Conservation (phyloP, 53 echinoderm and acorn worm species). For the Temnopleurus reevesii region DNA sequence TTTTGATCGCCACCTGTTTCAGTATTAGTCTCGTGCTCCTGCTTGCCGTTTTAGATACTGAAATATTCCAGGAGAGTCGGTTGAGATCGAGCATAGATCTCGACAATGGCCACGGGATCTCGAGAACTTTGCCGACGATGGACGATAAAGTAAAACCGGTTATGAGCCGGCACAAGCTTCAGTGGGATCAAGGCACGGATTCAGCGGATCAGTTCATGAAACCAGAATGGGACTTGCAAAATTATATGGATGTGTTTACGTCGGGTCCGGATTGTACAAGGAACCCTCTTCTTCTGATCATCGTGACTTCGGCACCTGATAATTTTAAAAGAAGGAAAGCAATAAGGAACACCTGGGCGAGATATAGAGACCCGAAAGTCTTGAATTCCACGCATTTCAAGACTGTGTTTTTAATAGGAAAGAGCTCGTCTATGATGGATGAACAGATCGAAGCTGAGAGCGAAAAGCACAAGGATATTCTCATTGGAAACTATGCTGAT, state of each 20-base stretch:
- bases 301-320: conserved; percentile 86
- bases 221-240: conserved; percentile 64
- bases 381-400: conserved; percentile 55
- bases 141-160: neutral
- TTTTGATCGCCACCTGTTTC: conserved; percentile 29
- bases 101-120: conserved; percentile 5
- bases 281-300: conserved; percentile 67
- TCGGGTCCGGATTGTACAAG: conserved; percentile 58
- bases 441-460: conserved; percentile 65
- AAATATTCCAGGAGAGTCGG: conserved; percentile 5
- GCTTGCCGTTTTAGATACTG: conserved; percentile 21
- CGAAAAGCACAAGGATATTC: conserved; percentile 69
- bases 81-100: conserved; percentile 7
- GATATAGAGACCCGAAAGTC: conserved; percentile 53
- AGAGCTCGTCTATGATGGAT: conserved; percentile 22
- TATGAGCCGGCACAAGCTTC: neutral
- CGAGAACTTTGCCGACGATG: conserved; percentile 26
- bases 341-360: conserved; percentile 90
- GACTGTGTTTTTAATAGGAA: conserved; percentile 74
- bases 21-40: conserved; percentile 32
- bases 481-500: conserved; percentile 80
- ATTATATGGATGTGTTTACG: conserved; percentile 16
- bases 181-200: neutral
- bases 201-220: neutral
- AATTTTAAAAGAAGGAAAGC: conserved; percentile 73